Percentiles rank a stretch among this genome's conserved stretches.
Evolutionary conservation across 1,140 invertebrate species (phyloP).

Genomic region (Ooceraea biroi): DNA sequence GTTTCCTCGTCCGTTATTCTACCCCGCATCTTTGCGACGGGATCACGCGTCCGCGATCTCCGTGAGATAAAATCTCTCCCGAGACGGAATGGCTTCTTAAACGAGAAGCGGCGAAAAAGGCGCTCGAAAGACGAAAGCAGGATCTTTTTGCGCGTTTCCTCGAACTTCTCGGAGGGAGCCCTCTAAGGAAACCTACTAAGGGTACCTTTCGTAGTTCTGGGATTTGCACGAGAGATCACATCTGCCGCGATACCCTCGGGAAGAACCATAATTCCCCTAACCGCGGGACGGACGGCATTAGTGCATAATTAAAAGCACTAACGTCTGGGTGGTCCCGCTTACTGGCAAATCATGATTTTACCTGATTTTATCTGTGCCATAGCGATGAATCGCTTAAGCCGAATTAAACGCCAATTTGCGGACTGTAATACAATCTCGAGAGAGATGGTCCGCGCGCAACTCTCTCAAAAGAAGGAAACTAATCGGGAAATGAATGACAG

Average conservation of each 20-base stretch:
- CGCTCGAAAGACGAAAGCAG: conserved; percentile 39
- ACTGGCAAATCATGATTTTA: neutral
- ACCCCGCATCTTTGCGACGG: conserved; percentile 26
- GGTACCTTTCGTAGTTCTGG: neutral
- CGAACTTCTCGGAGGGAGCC: neutral
- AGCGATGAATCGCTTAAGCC: neutral
- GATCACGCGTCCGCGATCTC: conserved; percentile 25
- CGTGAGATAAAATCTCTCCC: conserved; percentile 21
- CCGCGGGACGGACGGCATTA: too few species aligned
- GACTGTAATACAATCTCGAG: neutral
- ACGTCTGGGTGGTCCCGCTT: neutral
- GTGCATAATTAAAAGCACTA: too few species aligned
- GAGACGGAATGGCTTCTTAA: conserved; percentile 1
- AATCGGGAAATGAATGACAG: neutral
- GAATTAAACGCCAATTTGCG: neutral
- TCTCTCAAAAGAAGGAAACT: too few species aligned
- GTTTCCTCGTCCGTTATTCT: neutral
- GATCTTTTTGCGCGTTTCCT: conserved; percentile 38
- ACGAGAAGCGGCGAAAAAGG: conserved; percentile 40
- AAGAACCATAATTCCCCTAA: too few species aligned
- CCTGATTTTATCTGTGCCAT: neutral
- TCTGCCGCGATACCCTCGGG: too few species aligned
- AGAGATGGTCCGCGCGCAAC: neutral
- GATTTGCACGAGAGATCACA: neutral
- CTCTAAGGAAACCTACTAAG: too few species aligned